phyloP scores from a whole-genome alignment of 2,113 vertebrate species.

The Dissostichus mawsoni region DNA sequence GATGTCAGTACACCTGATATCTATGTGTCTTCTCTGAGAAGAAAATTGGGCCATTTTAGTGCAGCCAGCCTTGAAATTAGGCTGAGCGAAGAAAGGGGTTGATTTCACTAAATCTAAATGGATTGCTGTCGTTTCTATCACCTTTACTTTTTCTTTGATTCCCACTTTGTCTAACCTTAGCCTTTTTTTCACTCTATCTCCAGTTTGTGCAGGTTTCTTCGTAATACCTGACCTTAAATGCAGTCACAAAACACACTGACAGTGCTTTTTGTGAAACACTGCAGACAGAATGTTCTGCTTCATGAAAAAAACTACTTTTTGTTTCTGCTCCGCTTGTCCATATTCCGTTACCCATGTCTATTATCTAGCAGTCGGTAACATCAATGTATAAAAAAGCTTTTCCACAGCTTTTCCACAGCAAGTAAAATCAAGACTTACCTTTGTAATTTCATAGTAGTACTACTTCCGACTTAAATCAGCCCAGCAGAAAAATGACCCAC shows the following conservation, averaged over 20 bases:
- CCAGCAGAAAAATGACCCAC: no score
- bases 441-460: no score
- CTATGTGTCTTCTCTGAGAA: conserved; percentile 43
- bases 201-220: conserved; percentile 3
- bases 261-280: conserved; percentile 14
- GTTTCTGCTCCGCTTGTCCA: conserved; percentile 35
- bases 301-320: conserved; percentile 7
- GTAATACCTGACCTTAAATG: conserved; percentile 28
- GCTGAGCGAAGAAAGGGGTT: conserved; percentile 53
- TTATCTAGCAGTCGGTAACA: no score
- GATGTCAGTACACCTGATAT: conserved; percentile 58
- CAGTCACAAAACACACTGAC: conserved; percentile 21
- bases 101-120: conserved; percentile 70
- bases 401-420: no score
- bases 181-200: background rate
- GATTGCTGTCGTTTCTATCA: conserved; percentile 48
- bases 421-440: no score
- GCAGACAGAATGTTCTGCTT: conserved; percentile 27
- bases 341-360: background rate
- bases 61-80: conserved; percentile 78
- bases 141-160: conserved; percentile 31
- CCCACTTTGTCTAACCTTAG: conserved; percentile 33
- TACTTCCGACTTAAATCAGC: no score
- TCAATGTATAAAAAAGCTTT: no score
- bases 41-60: conserved; percentile 62